Percentiles rank a stretch among this genome's conserved stretches.
Conservation (phyloP, 2,888 invertebrate genomes). For the Scaptomyza reducta region DNA sequence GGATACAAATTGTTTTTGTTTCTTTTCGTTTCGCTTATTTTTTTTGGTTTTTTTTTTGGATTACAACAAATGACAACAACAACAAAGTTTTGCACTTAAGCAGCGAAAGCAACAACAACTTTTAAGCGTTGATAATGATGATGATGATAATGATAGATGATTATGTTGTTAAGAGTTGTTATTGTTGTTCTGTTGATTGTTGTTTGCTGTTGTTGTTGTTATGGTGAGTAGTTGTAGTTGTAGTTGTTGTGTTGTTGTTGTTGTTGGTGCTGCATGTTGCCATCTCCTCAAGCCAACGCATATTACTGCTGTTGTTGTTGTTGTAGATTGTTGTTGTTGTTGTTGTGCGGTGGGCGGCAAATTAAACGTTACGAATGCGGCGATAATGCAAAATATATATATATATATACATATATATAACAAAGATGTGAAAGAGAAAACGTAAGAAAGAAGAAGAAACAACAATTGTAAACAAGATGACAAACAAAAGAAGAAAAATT, state of each 20-base stretch:
- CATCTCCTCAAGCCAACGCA: conserved; percentile 47
- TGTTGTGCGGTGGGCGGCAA: conserved; percentile 38
- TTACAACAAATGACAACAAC: conserved; percentile 29
- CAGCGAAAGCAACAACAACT: conserved; percentile 34
- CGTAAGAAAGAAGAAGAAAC: conserved; percentile 24
- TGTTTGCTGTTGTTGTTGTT: conserved; percentile 11
- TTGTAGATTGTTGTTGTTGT: conserved; percentile 12
- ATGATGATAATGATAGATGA: conserved; percentile 12
- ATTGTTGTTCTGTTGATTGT: conserved; percentile 8
- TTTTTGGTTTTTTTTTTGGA: background rate
- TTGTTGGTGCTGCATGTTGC: conserved; percentile 46
- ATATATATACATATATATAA: conserved; percentile 7
- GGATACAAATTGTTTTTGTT: conserved; percentile 19
- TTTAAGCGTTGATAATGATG: conserved; percentile 12
- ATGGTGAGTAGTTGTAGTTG: conserved; percentile 18
- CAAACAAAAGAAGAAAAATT: conserved; percentile 7
- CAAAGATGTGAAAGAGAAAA: conserved; percentile 56
- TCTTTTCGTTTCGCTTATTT: conserved; percentile 2
- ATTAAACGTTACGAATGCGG: conserved; percentile 59
- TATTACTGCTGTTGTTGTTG: conserved; percentile 39
- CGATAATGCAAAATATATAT: conserved; percentile 46
- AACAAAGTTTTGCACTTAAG: conserved; percentile 20
- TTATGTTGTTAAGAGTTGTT: conserved; percentile 15
- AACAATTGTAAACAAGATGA: conserved; percentile 34
- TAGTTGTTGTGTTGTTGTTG: conserved; percentile 23